phyloP scores from a whole-genome alignment of 2,888 invertebrate genomes.

The Lordiphosa fenestrarum region DNA sequence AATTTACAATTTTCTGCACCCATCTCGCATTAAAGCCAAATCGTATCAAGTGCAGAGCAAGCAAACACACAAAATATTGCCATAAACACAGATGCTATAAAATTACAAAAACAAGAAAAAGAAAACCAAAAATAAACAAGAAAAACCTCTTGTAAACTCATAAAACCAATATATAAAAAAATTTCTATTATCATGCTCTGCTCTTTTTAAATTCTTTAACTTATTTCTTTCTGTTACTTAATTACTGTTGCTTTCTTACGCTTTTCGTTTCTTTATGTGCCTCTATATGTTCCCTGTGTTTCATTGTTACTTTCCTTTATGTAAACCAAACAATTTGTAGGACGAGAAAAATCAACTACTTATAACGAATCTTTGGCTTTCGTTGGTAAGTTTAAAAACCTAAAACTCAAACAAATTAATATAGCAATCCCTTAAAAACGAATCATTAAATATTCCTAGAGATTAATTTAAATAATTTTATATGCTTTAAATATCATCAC shows the following conservation, averaged over 20 bases:
- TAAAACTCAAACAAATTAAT: slow-evolving; percentile 63
- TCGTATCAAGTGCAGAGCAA: slow-evolving; percentile 28
- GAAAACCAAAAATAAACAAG: slow-evolving; percentile 38
- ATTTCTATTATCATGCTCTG: slow-evolving; percentile 77
- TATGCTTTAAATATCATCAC: slow-evolving; percentile 53
- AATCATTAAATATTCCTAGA: slow-evolving; percentile 42
- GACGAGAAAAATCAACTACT: slow-evolving; percentile 98
- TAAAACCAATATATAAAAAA: slow-evolving; percentile 64
- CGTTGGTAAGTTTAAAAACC: slow-evolving; percentile 89
- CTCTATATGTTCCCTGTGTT: slow-evolving; percentile 23
- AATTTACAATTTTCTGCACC: neutral
- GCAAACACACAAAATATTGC: slow-evolving; percentile 21
- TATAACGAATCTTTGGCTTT: slow-evolving; percentile 97
- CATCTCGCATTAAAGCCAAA: slow-evolving; percentile 46
- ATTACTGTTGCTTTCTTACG: slow-evolving; percentile 32
- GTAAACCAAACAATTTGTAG: slow-evolving; percentile 82
- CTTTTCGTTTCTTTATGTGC: slow-evolving; percentile 17
- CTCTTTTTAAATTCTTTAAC: slow-evolving; percentile 83
- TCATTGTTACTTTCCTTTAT: slow-evolving; percentile 34
- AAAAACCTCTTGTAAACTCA: slow-evolving; percentile 53
- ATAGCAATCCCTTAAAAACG: slow-evolving; percentile 48
- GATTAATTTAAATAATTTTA: slow-evolving; percentile 52
- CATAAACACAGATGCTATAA: slow-evolving; percentile 40
- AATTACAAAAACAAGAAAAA: slow-evolving; percentile 33
- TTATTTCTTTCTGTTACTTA: slow-evolving; percentile 28